Base-by-base conservation (phyloP, 30 jellyfish, hydroid and myxozoan species). In the Morbakka virulenta region DNA sequence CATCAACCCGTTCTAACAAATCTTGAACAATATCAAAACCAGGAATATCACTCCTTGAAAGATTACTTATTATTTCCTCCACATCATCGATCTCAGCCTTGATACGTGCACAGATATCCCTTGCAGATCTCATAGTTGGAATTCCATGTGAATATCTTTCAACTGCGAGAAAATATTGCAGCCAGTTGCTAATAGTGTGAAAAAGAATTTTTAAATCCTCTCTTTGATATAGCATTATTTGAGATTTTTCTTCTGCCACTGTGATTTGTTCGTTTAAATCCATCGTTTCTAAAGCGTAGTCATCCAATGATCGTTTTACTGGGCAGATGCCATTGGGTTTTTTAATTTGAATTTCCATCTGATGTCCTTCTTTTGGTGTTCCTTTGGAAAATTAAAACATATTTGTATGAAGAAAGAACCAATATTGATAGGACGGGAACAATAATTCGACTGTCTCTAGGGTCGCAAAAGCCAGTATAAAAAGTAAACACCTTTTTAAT, bases 121-220 rank as follows among this genome's bases (percentile, higher is more conserved):
- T 66, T 76, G 53, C 71, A 4, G 94, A 82, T 51, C 65, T 57
- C 65, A 82, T 29, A 1, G 94, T 64, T 2, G 94, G 94, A 67
- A 69, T 82, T 9, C 94, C 94, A 28, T 82, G 85, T 24, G 94
- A 82, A 53, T 67, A 71, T 26, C 94, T 49, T 50, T 82, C 94
- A 0, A 82, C 57, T 17, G 57, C 17, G 13, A 41, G 9, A 17
- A 41, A 41, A 17, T 41, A 41, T 17, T 6, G 9, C 57, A 41
- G 17, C 57, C 57, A 41, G 17, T 9, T 41, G 57, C 57, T 41
- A 6, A 41, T 41, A 6, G 57, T 41, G 9, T 41, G 57, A 41
- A 41, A 41, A 17, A 41, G 57, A 17, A 9, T 41, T 41, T 41
- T 41, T 41, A 41, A 17, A 17, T 41, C 57, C 17, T 41, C 57